phyloP scores from a whole-genome alignment of 2,888 invertebrate genomes.

The Xylota segnis region DNA sequence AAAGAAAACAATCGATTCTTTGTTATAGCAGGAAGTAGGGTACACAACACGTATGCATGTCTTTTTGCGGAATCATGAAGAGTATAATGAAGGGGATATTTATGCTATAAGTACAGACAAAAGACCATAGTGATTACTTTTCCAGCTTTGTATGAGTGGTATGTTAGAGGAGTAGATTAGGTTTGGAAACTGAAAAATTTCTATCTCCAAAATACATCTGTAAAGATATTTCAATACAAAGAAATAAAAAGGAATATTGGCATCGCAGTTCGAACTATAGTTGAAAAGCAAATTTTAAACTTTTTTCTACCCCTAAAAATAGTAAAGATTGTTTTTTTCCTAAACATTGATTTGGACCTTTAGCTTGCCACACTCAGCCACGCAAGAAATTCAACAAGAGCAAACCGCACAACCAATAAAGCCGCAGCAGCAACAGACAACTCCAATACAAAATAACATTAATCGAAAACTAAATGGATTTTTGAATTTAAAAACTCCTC shows the following conservation, averaged over 20 bases:
- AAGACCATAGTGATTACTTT: slow-evolving; percentile 28
- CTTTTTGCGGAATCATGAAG: slow-evolving; percentile 3
- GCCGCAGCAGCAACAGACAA: slow-evolving; percentile 79
- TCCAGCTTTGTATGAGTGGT: not conserved
- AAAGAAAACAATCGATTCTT: slow-evolving; percentile 37
- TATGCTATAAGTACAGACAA: slow-evolving; percentile 20
- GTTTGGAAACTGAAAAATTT: no score
- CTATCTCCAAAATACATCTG: no score
- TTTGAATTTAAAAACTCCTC: slow-evolving; percentile 83
- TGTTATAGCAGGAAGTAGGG: slow-evolving; percentile 2
- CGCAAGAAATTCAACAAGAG: slow-evolving; percentile 82
- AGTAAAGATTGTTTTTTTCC: not conserved
- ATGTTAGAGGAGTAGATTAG: no score
- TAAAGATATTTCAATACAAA: no score
- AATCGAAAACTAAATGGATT: slow-evolving; percentile 84
- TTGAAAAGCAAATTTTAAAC: no score
- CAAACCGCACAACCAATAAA: slow-evolving; percentile 80
- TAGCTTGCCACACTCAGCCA: slow-evolving; percentile 80
- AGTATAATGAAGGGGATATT: slow-evolving; percentile 11
- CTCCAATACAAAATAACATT: slow-evolving; percentile 83
- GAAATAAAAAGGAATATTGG: no score
- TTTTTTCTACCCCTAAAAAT: not conserved
- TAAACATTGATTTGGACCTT: slow-evolving; percentile 1
- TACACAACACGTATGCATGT: slow-evolving; percentile 10
- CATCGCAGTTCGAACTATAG: no score